Evolutionary conservation across 2,113 vertebrate genomes (phyloP), one percentile per base, ranked within the genome.

Genomic region (Zingel zingel): DNA sequence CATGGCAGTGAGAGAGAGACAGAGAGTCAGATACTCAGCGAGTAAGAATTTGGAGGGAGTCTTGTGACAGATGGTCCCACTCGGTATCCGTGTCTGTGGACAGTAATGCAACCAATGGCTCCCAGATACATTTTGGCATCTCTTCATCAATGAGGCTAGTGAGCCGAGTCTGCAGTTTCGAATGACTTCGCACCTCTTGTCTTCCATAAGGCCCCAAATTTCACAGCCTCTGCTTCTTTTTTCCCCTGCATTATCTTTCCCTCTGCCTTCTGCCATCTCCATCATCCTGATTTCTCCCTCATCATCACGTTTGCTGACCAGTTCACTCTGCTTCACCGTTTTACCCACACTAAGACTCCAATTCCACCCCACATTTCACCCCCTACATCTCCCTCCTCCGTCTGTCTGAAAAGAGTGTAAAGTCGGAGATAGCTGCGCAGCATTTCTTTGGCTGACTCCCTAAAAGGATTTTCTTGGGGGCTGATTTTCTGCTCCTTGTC

Each of bases 391-490:
- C 59, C 58, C 59, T 78, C 56, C 79, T 71, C 73, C 66, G 62
- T 54, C 68, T 18, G 30, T 81, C 77, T 83, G 70, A 43, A 72
- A 67, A 27, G 64, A 82, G 63, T 79, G 76, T 77, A 82, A 81
- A 85, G 47, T 68, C 63, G 25, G 58, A 83, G 85, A 89, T 74
- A 88, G 90, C 67, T 16, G 23, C 51, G 51, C 56, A 50, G 63
- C 77, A 51, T 78, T 83, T 76, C 74, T 82, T 81, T 86, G 81
- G 77, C 89, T 74, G 77, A 88, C 86, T 94, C 77, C 79, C 84
- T 91, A 90, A 92, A 82, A 86, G 87, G 89, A 94, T 93, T 93
- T 91, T 88, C 85, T 85, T 39, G 30, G 70, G 57, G 89, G 73
- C 74, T 86, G 84, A 86, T 91, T 90, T 86, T 88, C 77, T 82